These are phyloP conservation scores for Pheosia gnoma DNA, from an alignment of 2,888 invertebrate species.

Conservation along the genomic window DNA sequence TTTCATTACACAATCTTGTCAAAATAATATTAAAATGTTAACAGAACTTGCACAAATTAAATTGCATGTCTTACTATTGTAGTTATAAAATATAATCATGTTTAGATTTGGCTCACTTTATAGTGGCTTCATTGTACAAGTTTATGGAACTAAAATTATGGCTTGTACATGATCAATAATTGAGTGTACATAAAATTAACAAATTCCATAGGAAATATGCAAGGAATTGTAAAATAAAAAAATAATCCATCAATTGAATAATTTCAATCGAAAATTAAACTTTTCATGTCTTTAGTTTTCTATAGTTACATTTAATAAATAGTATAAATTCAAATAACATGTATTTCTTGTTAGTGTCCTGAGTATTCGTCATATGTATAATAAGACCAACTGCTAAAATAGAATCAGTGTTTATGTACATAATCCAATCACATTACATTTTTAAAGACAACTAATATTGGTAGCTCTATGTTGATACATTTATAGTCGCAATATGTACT, in stretches of 20 bases:
- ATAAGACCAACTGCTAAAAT: constrained; percentile 15
- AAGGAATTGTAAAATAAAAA: constrained; percentile 5
- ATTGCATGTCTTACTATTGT: constrained; percentile 47
- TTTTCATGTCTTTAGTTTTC: constrained; percentile 7
- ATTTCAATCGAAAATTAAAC: neutral
- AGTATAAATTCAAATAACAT: constrained; percentile 32
- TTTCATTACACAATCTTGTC: constrained; percentile 65
- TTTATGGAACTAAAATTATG: constrained; percentile 72
- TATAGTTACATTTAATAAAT: constrained; percentile 41
- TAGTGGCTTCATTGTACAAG: constrained; percentile 53
- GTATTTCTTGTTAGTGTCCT: constrained; percentile 44
- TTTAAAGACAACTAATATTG: neutral
- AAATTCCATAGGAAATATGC: constrained; percentile 30
- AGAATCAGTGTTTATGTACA: constrained; percentile 20
- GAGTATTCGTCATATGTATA: constrained; percentile 46
- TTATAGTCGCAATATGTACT: neutral
- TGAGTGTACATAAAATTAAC: constrained; percentile 48
- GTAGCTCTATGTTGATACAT: neutral
- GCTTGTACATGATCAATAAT: constrained; percentile 61
- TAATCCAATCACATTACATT: neutral
- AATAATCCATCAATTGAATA: neutral
- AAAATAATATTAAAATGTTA: constrained; percentile 62
- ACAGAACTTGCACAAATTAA: constrained; percentile 34
- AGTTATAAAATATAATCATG: constrained; percentile 28
- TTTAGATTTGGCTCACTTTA: constrained; percentile 36